phyloP scores from a whole-genome alignment of 2,113 vertebrate species.

The Platichthys flesus region DNA sequence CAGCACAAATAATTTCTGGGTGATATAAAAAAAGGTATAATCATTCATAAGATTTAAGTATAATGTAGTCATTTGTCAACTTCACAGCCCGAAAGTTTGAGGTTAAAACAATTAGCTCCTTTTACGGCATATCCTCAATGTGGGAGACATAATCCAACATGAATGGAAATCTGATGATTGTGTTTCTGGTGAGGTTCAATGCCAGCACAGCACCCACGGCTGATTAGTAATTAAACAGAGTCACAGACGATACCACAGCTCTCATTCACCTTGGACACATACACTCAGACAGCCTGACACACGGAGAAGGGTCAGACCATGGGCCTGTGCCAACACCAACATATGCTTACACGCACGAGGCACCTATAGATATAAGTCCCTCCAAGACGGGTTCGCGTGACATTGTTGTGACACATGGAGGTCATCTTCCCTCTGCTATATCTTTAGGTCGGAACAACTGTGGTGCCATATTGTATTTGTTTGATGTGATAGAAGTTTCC shows the following conservation, averaged over 20 bases:
- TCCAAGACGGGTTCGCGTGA: no score
- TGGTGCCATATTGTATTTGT: neutral
- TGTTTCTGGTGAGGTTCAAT: conserved; percentile 48
- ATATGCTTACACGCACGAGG: neutral
- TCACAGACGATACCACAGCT: conserved; percentile 68
- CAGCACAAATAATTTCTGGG: neutral
- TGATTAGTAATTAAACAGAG: conserved; percentile 80
- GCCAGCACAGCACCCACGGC: conserved; percentile 41
- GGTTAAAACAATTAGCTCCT: neutral
- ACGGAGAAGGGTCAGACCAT: conserved; percentile 10
- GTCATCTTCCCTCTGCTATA: conserved; percentile 15
- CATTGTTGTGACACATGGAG: neutral
- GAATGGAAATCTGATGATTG: conserved; percentile 48
- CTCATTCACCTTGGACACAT: conserved; percentile 51
- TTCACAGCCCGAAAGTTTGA: neutral
- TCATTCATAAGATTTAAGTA: neutral
- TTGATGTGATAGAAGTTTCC: no score
- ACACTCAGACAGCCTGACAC: conserved; percentile 42
- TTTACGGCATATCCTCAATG: neutral
- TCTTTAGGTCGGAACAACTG: conserved; percentile 4
- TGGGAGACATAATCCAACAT: neutral
- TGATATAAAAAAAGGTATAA: neutral
- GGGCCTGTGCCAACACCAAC: neutral
- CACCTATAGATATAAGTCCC: neutral
- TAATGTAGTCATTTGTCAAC: no score